Base-by-base conservation (phyloP, 1,140 invertebrate species). In the Drosophila mauritiana region DNA sequence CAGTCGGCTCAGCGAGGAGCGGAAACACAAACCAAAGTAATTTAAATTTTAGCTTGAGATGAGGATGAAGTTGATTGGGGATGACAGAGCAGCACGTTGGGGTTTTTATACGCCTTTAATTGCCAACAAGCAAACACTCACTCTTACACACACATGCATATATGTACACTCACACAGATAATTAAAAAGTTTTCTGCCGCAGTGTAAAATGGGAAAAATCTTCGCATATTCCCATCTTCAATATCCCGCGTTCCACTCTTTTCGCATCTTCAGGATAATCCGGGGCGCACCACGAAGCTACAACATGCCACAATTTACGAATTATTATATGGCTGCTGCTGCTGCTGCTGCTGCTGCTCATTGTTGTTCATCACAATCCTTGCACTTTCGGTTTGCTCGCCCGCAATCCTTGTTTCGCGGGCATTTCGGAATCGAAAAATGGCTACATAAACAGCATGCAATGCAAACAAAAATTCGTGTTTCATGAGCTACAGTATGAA, bases 241-340 rank as follows among this genome's bases (percentile, higher is more conserved):
- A 73, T 73, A 61, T 46, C 25, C 39, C 31, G 27, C 27, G 13
- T 48, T 31, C 10, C 36, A n/a, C 39, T 12, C 5, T 8, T 34
- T 2, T 15, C 34, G 34, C 25, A 63, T 63, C 64, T 46, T 25
- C 25, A 4, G 22, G 46, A 51, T 64, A 64, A 64, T 10, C 46
- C 61, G 20, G 22, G 48, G 40, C 40, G 5, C 31, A 10, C 40
- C 10, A 0, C 37, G 51, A 25, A 36, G 52, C 36, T 15, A 65
- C 58, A 75, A 67, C 62, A 67, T 77, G 75, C 73, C 73, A 70
- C 75, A 78, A 78, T 69, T 78, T 78, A 78, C 76, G 64, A 64
- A 78, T 77, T 78, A 78, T 78, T 78, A 77, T 78, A 52, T 61
- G 51, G 39, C 40, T 39, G 42, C 48, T 74, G 61, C 46, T 51